A percentile compares a stretch with the other conserved stretches of the same genome.
phyloP scores from a whole-genome alignment of 2,888 invertebrate genomes.

The Calephelis perditalis region DNA sequence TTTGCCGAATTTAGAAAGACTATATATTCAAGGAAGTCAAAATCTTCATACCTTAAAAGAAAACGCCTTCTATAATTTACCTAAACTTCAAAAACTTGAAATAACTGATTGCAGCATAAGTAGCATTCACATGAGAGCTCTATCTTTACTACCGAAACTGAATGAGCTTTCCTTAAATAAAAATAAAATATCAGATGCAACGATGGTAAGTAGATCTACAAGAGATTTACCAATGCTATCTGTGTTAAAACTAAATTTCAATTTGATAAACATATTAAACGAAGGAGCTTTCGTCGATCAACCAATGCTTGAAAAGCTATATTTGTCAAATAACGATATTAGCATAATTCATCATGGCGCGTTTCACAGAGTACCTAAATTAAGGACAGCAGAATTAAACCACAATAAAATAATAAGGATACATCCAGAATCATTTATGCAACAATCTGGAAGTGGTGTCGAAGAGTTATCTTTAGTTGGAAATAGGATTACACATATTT shows the following conservation, averaged over 20 bases:
- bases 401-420: constrained; percentile 86
- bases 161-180: constrained; percentile 83
- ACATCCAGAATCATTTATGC: constrained; percentile 89
- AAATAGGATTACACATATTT: constrained; percentile 86
- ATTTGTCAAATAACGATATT: constrained; percentile 85
- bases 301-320: constrained; percentile 82
- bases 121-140: constrained; percentile 87
- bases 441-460: constrained; percentile 84
- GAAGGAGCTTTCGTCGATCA: constrained; percentile 90
- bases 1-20: constrained; percentile 84
- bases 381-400: constrained; percentile 86
- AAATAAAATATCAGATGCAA: constrained; percentile 87
- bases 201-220: constrained; percentile 88
- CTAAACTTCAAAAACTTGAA: constrained; percentile 83
- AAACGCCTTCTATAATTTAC: constrained; percentile 83
- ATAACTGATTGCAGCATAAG: constrained; percentile 86
- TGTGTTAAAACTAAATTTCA: constrained; percentile 83
- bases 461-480: constrained; percentile 87
- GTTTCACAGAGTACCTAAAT: constrained; percentile 86
- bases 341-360: constrained; percentile 88
- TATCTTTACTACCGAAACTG: constrained; percentile 84
- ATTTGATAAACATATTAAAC: constrained; percentile 82
- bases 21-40: constrained; percentile 85
- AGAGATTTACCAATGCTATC: constrained; percentile 86
- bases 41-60: constrained; percentile 84